phyloP scores from a whole-genome alignment of 2,888 invertebrate genomes.

The Chymomyza amoena region DNA sequence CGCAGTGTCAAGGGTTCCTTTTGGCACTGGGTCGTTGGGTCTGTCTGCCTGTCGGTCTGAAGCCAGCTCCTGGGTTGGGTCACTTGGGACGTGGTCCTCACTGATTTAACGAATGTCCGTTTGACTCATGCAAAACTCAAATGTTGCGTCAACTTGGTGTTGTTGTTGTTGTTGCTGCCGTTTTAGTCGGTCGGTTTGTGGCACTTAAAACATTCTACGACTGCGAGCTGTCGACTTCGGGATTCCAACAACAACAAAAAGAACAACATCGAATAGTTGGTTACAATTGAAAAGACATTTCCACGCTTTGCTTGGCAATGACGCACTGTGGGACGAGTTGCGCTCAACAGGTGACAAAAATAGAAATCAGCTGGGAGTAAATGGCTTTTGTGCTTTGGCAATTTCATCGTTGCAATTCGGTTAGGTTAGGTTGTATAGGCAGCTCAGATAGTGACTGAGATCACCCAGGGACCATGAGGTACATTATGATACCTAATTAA shows the following conservation, averaged over 20 bases:
- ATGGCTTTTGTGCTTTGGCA: too few species aligned
- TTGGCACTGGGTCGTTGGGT: conserved; percentile 19
- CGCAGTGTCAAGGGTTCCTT: conserved; percentile 64
- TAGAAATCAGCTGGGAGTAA: not conserved
- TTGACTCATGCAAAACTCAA: conserved; percentile 4
- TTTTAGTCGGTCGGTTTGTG: not conserved
- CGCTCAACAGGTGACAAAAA: conserved; percentile 18
- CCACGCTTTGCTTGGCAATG: conserved; percentile 7
- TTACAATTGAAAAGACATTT: conserved; percentile 26
- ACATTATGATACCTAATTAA: too few species aligned
- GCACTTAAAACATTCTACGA: conserved; percentile 4
- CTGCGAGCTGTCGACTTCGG: conserved; percentile 10
- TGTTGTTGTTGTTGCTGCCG: conserved; percentile 1
- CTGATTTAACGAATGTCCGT: conserved; percentile 44
- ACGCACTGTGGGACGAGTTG: not conserved
- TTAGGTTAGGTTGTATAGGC: too few species aligned
- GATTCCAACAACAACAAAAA: conserved; percentile 8
- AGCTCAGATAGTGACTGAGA: too few species aligned
- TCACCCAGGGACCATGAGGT: too few species aligned
- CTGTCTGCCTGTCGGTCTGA: conserved; percentile 49
- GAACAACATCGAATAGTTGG: not conserved
- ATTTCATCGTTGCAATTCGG: too few species aligned
- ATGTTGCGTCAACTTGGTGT: not conserved
- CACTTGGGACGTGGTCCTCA: conserved; percentile 42
- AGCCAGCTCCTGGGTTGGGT: conserved; percentile 32